phyloP scores from a whole-genome alignment of 1,140 invertebrate genomes.

The Pseudomyrmex pallidus region DNA sequence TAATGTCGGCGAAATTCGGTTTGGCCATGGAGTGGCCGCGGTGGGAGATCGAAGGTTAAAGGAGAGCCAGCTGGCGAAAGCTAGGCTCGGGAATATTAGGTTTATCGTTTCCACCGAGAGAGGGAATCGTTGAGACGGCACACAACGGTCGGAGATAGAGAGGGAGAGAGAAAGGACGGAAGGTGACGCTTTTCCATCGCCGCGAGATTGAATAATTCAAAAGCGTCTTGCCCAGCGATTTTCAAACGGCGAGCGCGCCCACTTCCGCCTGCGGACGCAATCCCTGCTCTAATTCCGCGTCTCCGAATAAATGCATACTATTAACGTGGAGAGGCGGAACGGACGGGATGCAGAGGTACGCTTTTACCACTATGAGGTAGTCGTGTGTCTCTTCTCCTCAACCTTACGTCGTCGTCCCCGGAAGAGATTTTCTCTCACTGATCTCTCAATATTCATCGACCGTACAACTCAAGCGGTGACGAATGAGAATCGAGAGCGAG shows the following conservation, averaged over 20 bases:
- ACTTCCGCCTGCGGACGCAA: constrained; percentile 73
- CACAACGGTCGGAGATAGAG: constrained; percentile 14
- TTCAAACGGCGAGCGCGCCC: constrained; percentile 75
- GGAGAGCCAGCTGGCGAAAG: constrained; percentile 42
- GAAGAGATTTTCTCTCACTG: constrained; percentile 57
- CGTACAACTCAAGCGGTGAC: constrained; percentile 6
- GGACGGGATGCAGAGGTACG: constrained; percentile 41
- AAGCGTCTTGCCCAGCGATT: constrained; percentile 79
- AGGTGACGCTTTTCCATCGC: constrained; percentile 74
- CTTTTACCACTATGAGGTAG: constrained; percentile 68
- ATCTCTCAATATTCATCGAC: constrained; percentile 70
- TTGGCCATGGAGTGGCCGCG: not conserved
- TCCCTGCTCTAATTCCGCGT: constrained; percentile 78
- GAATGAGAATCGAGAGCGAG: constrained; percentile 50
- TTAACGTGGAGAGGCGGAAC: constrained; percentile 64
- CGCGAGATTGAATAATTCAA: constrained; percentile 79
- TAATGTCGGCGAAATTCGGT: constrained; percentile 27
- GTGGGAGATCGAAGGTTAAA: constrained; percentile 44
- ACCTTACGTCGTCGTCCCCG: constrained; percentile 25
- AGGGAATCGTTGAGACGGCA: constrained; percentile 38
- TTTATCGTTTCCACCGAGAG: constrained; percentile 64
- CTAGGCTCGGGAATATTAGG: constrained; percentile 67
- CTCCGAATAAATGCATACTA: constrained; percentile 80
- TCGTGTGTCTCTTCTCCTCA: constrained; percentile 60
- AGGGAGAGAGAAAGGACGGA: constrained; percentile 19